Evolutionary conservation across 2,113 vertebrate genomes (phyloP), one percentile per base, ranked within the genome.

Genomic region (Xiphophorus hellerii): DNA sequence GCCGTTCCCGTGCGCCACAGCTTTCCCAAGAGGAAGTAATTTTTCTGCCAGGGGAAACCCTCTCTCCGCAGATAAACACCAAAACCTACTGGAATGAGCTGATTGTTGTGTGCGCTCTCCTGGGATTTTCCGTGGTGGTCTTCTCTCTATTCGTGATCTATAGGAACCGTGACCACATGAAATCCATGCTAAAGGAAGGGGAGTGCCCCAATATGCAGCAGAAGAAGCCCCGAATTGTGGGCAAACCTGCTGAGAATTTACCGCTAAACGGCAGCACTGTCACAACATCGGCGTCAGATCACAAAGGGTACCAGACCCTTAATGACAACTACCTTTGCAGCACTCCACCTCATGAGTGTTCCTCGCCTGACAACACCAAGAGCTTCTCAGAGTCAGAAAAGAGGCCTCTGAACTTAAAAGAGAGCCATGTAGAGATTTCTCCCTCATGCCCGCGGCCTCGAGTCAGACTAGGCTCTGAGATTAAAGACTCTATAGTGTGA

Each of bases 401-500:
- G 88, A 94, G 95, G 86, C 96, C 96, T 0, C 94, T 97, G 68
- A 96, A 96, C 22, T 48, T 97, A 28, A 96, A 92, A 66, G 96
- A 97, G 88, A 98, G 96, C 83, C 94, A 95, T 0, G 97, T 98
- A 84, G 97, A 98, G 88, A 96, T 97, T 72, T 96, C 96, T 0
- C 93, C 96, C 0, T 77, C 94, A 42, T 96, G 97, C 85, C 97
- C 96, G 31, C 93, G 96, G 83, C 97, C 97, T 28, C 94, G 98
- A 25, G 97, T 99, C 66, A 95, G 97, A 77, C 95, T 99, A 42
- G 97, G 97, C 84, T 97, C 98, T 0, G 97, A 96, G 89, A 99
- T 99, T 87, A 97, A 96, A 92, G 98, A 99, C 95, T 99, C 97
- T 0, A 96, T 98, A 69, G 97, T 99, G 87, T 99, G 94, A 98